These are phyloP conservation scores for Drosophila hamatofila DNA, from an alignment of 2,888 invertebrate genomes.

Conservation along the genomic window DNA sequence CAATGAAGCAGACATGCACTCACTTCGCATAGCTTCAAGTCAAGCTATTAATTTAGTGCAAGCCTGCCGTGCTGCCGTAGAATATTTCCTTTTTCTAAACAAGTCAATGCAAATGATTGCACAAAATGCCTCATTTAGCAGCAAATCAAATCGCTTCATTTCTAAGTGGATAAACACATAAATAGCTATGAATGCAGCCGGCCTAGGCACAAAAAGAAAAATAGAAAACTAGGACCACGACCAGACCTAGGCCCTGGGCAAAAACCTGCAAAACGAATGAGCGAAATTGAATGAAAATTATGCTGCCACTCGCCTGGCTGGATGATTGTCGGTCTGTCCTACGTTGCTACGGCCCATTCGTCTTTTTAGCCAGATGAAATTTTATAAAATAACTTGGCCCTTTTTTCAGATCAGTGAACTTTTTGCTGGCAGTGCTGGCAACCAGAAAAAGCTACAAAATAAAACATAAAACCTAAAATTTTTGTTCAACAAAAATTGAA, in stretches of 20 bases:
- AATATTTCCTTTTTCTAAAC: constrained; percentile 8
- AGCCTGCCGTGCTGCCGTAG: not conserved
- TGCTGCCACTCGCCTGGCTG: constrained; percentile 56
- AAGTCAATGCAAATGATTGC: constrained; percentile 80
- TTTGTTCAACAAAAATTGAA: constrained; percentile 72
- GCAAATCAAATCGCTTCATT: constrained; percentile 77
- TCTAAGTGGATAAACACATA: constrained; percentile 79
- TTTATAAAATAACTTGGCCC: constrained; percentile 77
- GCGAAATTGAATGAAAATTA: constrained; percentile 80
- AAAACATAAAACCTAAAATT: constrained; percentile 27
- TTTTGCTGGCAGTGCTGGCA: constrained; percentile 26
- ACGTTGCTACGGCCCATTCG: not conserved
- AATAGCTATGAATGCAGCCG: constrained; percentile 59
- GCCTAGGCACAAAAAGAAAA: constrained; percentile 4
- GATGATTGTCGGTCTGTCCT: constrained; percentile 24
- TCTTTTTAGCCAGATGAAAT: constrained; percentile 54
- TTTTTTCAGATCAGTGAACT: constrained; percentile 80
- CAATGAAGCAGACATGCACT: constrained; percentile 22
- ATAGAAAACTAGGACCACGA: constrained; percentile 1
- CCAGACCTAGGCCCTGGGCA: constrained; percentile 15
- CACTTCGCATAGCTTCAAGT: not conserved
- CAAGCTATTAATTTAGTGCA: constrained; percentile 27
- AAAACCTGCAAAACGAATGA: constrained; percentile 66
- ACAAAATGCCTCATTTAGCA: constrained; percentile 76
- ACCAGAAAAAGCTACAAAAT: constrained; percentile 38